Evolutionary conservation across 2,888 invertebrate species (phyloP).

Genomic region (Octodonta nipae): DNA sequence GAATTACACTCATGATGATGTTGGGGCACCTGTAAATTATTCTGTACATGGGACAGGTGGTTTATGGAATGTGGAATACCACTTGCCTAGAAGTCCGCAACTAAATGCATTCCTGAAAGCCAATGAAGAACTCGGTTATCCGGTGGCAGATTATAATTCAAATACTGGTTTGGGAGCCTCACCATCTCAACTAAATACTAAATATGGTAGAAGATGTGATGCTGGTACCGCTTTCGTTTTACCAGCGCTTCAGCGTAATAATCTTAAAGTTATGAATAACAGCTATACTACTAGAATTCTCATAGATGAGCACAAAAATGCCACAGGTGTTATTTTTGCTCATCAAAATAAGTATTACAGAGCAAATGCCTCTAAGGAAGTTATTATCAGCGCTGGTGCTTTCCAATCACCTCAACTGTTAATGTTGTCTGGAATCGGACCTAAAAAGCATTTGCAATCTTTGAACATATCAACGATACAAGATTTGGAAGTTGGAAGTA

Average conservation of each 20-base stretch:
- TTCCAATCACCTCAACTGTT: constrained; percentile 71
- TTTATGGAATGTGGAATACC: constrained; percentile 9
- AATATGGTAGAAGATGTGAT: constrained; percentile 59
- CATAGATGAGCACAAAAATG: constrained; percentile 45
- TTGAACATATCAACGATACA: constrained; percentile 46
- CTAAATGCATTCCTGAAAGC: constrained; percentile 45
- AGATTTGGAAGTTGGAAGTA: constrained; percentile 60
- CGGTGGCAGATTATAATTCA: constrained; percentile 13
- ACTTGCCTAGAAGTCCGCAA: constrained; percentile 9
- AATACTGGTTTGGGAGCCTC: constrained; percentile 44
- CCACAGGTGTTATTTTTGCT: constrained; percentile 52
- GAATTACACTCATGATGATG: constrained; percentile 8
- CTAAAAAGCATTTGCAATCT: constrained; percentile 43
- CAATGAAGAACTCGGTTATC: constrained; percentile 46
- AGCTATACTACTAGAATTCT: constrained; percentile 49
- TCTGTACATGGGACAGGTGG: constrained; percentile 9
- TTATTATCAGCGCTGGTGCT: constrained; percentile 63
- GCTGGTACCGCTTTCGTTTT: constrained; percentile 61
- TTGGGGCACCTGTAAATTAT: constrained; percentile 4
- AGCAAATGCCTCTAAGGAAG: constrained; percentile 52
- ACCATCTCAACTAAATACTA: constrained; percentile 51
- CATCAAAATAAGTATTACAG: constrained; percentile 37
- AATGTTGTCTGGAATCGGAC: constrained; percentile 61
- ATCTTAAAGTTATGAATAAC: constrained; percentile 55
- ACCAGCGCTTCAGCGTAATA: constrained; percentile 47